These are phyloP conservation scores for Anseranas semipalmata DNA, from an alignment of 2,113 vertebrate genomes.

Conservation along the genomic window DNA sequence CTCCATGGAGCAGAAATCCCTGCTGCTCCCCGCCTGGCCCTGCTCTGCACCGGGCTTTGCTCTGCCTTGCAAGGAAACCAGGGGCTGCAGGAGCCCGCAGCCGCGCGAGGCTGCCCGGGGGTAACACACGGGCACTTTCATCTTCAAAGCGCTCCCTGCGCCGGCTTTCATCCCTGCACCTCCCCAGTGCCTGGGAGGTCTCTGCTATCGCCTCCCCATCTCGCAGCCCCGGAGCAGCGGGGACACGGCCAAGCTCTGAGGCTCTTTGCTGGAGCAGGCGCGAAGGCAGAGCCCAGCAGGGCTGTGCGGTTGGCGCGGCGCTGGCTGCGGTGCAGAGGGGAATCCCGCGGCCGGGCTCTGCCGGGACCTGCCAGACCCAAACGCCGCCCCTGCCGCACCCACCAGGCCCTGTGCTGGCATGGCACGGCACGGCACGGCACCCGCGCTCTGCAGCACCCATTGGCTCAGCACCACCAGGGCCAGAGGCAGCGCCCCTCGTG, in stretches of 20 bases:
- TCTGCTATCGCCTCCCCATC: background rate
- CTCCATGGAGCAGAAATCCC: too few species aligned
- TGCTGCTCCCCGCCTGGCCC: too few species aligned
- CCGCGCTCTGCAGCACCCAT: background rate
- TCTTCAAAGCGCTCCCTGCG: background rate
- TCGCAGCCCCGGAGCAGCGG: background rate
- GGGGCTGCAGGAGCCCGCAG: background rate
- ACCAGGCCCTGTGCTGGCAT: background rate
- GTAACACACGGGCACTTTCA: background rate
- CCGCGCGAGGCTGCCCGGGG: background rate
- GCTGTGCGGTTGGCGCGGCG: background rate
- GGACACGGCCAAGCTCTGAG: background rate
- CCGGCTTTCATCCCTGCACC: background rate
- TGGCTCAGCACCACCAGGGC: background rate
- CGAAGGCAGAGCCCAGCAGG: background rate
- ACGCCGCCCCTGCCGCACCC: background rate
- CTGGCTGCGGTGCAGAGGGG: background rate
- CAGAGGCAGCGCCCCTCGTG: background rate
- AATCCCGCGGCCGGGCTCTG: background rate
- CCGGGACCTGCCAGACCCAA: background rate
- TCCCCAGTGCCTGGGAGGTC: background rate
- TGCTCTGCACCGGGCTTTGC: too few species aligned
- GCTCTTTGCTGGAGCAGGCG: background rate
- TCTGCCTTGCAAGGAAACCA: background rate
- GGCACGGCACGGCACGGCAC: background rate